Base-by-base conservation (phyloP, 2,888 invertebrate species). In the Clunio marinus region DNA sequence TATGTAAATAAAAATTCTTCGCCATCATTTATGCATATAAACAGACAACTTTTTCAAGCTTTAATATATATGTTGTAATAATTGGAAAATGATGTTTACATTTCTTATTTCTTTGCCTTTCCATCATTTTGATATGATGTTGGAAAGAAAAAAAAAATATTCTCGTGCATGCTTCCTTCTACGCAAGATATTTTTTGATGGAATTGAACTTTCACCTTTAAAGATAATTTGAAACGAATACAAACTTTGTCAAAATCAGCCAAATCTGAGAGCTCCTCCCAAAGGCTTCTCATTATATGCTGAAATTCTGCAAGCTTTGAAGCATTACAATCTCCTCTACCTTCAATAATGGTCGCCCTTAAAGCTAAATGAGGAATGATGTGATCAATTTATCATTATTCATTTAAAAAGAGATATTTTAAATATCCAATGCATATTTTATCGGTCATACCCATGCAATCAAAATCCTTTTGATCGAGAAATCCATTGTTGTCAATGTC, bases 401-500 rank as follows among this genome's bases (percentile, higher is more conserved):
- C n/a, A n/a, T n/a, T n/a, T n/a, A n/a, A n/a, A 55, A n/a, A 7
- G 17, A 7, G 15, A 17, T 46, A n/a, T 2, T 46, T 46, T 45
- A 7, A 46, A 46, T 17, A 46, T 46, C 17, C 17, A 8, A 46
- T 46, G 17, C 17, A 10, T 15, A 51, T 51, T 22, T 22, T 22
- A 22, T 1, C 1, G 13, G 1, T 22, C 5, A 35, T 65, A 65
- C 63, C 91, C 78, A 91, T 83, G 77, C 91, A 91, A 70, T 88
- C 86, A 77, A 92, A 91, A 78, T 92, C 91, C 74, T 87, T 86
- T 71, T 90, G 86, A 76, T 91, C 91, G 74, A 92, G 77, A 76
- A 85, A 88, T 17, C 91, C 91, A 77, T 92, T 91, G 81, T 88
- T 89, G 80, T 92, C 91, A 74, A 91, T 88, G 81, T 92, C 91